Percentiles rank a stretch among this genome's conserved stretches.
Evolutionary conservation across 2,113 vertebrate species (phyloP).

Genomic region (Cinclus mexicanus): DNA sequence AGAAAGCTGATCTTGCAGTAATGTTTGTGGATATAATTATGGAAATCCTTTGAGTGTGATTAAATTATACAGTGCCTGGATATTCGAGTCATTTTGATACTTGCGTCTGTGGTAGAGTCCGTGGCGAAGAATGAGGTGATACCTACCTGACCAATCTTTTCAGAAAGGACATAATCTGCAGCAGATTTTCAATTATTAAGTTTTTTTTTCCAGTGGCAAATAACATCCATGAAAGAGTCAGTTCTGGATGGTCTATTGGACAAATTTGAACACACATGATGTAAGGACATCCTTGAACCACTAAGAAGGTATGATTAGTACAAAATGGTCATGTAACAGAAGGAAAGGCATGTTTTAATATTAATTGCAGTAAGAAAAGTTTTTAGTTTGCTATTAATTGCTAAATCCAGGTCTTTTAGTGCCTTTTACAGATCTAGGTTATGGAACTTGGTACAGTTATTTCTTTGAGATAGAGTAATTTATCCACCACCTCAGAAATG

Average conservation of each 20-base stretch:
- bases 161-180: background rate
- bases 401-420: background rate
- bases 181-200: background rate
- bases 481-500: background rate
- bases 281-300: background rate
- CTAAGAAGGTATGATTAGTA: background rate
- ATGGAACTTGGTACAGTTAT: background rate
- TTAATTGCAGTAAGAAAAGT: background rate
- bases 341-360: background rate
- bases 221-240: background rate
- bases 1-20: conserved; percentile 42
- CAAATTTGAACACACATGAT: background rate
- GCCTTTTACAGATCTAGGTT: background rate
- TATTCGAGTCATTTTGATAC: background rate
- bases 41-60: conserved; percentile 41
- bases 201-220: background rate
- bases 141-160: background rate
- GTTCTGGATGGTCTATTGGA: background rate
- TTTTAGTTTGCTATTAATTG: background rate
- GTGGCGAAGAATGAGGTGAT: background rate
- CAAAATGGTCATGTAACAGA: background rate
- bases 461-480: background rate
- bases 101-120: background rate
- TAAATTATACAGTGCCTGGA: background rate
- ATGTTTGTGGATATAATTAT: conserved; percentile 1